A percentile compares a stretch with the other conserved stretches of the same genome.
phyloP scores from a whole-genome alignment of 2,113 vertebrate species.

The Piaya cayana region DNA sequence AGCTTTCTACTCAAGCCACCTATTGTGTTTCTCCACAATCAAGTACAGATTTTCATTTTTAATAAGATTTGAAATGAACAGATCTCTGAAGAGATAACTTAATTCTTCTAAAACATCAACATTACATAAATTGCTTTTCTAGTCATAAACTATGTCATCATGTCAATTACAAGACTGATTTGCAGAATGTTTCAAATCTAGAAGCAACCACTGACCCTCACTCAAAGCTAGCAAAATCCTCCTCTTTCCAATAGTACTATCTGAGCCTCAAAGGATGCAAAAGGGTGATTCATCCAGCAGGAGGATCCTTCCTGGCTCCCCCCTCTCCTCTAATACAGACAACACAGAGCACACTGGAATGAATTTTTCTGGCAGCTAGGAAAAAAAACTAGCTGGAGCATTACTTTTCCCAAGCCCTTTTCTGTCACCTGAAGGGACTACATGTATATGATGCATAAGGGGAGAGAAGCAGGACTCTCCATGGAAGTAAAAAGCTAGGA shows the following conservation, averaged over 20 bases:
- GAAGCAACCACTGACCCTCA: background rate
- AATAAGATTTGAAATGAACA: background rate
- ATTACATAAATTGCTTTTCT: background rate
- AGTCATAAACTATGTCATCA: slow-evolving; percentile 15
- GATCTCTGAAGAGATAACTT: background rate
- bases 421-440: slow-evolving; percentile 1
- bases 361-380: slow-evolving; percentile 25
- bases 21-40: background rate
- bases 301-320: background rate
- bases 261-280: background rate
- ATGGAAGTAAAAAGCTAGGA: background rate
- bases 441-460: background rate
- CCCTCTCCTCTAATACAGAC: slow-evolving; percentile 11
- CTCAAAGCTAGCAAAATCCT: background rate
- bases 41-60: background rate
- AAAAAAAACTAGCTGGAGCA: background rate
- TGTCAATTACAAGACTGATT: background rate
- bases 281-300: slow-evolving; percentile 7
- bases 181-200: background rate
- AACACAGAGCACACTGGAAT: slow-evolving; percentile 25
- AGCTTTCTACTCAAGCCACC: background rate
- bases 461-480: background rate
- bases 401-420: background rate
- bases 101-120: background rate
- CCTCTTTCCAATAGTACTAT: background rate